phyloP scores from a whole-genome alignment of 2,797 vertebrate genomes.

The Acanthurus tractus region DNA sequence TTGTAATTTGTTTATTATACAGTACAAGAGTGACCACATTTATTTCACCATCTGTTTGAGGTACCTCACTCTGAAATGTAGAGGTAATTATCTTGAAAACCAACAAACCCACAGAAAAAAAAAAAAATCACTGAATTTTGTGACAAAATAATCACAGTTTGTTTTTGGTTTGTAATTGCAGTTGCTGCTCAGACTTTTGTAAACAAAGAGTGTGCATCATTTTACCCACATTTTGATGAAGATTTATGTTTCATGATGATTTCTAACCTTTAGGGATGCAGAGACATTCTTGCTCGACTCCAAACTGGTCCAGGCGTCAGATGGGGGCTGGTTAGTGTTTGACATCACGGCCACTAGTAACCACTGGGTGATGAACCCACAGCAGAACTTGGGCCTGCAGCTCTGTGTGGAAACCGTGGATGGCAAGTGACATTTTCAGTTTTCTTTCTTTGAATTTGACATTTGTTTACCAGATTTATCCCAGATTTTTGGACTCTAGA shows the following conservation, averaged over 20 bases:
- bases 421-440: constrained; percentile 85
- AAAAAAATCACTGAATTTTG: not conserved
- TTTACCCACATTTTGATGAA: not conserved
- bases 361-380: constrained; percentile 98
- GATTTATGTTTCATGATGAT: constrained; percentile 20
- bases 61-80: not conserved
- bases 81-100: not conserved
- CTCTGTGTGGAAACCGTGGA: constrained; percentile 94
- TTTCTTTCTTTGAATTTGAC: constrained; percentile 9
- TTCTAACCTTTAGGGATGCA: constrained; percentile 88
- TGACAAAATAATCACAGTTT: not conserved
- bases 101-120: not conserved
- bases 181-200: not conserved
- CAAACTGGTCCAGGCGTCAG: constrained; percentile 91
- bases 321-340: constrained; percentile 98
- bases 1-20: constrained; percentile 31
- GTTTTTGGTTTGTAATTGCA: not conserved
- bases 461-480: constrained; percentile 12
- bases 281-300: constrained; percentile 96
- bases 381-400: constrained; percentile 97
- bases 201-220: not conserved
- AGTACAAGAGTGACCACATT: constrained; percentile 14
- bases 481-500: constrained; percentile 5
- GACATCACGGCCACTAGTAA: constrained; percentile 99
- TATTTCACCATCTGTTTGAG: constrained; percentile 27